Evolutionary conservation across 2,888 invertebrate species (phyloP).

Genomic region (Mythimna impura): DNA sequence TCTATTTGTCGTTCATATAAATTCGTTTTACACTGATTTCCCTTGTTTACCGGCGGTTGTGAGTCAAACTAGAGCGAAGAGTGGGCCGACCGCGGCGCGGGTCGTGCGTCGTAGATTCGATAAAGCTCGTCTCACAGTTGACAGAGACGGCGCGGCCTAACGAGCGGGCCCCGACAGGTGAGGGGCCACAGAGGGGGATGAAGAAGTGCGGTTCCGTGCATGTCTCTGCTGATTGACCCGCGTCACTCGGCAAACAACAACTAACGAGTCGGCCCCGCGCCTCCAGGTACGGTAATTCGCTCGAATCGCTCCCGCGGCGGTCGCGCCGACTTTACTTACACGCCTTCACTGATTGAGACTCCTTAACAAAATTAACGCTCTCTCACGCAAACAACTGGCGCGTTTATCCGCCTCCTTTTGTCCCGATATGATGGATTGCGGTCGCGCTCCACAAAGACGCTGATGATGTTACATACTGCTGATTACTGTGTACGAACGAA

Average conservation of each 20-base stretch:
- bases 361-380: constrained; percentile 89
- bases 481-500: constrained; percentile 85
- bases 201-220: constrained; percentile 91
- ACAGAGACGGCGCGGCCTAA: constrained; percentile 89
- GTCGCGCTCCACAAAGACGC: constrained; percentile 84
- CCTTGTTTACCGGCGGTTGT: constrained; percentile 88
- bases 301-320: constrained; percentile 86
- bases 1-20: constrained; percentile 82
- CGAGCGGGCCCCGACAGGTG: constrained; percentile 79
- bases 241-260: constrained; percentile 91
- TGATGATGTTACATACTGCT: constrained; percentile 85
- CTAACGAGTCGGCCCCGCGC: constrained; percentile 89
- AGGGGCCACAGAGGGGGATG: constrained; percentile 77
- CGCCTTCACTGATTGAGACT: constrained; percentile 88
- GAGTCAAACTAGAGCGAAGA: constrained; percentile 87
- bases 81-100: constrained; percentile 88
- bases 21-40: constrained; percentile 88
- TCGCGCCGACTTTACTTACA: constrained; percentile 84
- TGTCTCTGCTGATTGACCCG: constrained; percentile 91
- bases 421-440: constrained; percentile 89
- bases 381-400: constrained; percentile 86
- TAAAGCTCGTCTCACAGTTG: constrained; percentile 90
- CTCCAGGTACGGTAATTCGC: constrained; percentile 87
- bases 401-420: constrained; percentile 86
- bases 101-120: constrained; percentile 90